These are phyloP conservation scores for Tiliacea aurago DNA, from an alignment of 2,888 invertebrate species.

Conservation along the genomic window DNA sequence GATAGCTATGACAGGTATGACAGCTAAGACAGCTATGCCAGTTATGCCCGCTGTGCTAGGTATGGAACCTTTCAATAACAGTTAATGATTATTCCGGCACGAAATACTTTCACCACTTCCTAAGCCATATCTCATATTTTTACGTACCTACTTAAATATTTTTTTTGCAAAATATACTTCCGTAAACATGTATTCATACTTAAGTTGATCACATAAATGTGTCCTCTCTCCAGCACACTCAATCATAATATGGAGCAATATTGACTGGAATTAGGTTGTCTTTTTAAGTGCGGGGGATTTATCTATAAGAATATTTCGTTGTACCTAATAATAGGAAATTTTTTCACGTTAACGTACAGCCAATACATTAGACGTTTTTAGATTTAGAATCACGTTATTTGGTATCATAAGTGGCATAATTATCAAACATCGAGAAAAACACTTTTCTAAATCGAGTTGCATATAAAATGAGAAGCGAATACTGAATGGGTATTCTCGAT, in stretches of 20 bases:
- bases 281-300: conserved; percentile 12
- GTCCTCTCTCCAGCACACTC: conserved; percentile 14
- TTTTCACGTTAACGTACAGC: background rate
- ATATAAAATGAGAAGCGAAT: conserved; percentile 8
- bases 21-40: too few relatives aligned
- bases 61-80: too few relatives aligned
- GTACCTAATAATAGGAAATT: background rate
- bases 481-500: conserved; percentile 25
- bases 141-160: too few relatives aligned
- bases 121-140: background rate
- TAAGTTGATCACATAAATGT: conserved; percentile 26
- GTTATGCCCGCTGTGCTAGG: too few relatives aligned
- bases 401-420: background rate
- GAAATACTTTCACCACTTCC: background rate
- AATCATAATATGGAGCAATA: conserved; percentile 33
- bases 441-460: conserved; percentile 7
- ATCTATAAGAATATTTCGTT: background rate
- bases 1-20: too few relatives aligned
- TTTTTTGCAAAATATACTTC: conserved; percentile 1
- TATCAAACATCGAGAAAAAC: background rate
- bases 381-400: background rate
- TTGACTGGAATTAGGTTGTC: conserved; percentile 18
- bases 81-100: background rate
- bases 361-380: background rate
- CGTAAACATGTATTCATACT: conserved; percentile 39